Evolutionary conservation across 2,888 invertebrate genomes (phyloP).

Genomic region (Branchellion lobata): DNA sequence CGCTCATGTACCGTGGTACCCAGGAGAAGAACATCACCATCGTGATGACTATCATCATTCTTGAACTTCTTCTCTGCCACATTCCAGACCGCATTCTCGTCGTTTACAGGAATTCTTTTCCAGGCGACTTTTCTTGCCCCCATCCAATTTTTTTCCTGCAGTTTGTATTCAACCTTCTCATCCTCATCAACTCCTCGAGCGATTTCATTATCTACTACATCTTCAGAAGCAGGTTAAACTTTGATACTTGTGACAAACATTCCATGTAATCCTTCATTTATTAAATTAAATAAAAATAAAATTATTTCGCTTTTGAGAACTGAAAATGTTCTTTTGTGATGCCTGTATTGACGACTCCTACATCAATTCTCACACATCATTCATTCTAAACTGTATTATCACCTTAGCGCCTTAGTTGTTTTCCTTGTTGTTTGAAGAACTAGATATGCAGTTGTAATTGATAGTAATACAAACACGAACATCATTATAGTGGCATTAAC

Average conservation of each 20-base stretch:
- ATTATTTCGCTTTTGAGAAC: too few species aligned
- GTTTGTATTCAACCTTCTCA: constrained; percentile 44
- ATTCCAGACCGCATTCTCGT: constrained; percentile 47
- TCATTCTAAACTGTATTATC: too few species aligned
- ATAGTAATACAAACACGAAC: too few species aligned
- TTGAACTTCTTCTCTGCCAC: constrained; percentile 49
- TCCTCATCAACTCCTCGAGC: constrained; percentile 48
- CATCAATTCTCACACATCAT: too few species aligned
- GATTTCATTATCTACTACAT: constrained; percentile 49
- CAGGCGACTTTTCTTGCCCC: constrained; percentile 23
- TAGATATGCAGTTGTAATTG: too few species aligned
- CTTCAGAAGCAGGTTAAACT: constrained; percentile 42
- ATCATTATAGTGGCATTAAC: neutral
- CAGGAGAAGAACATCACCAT: constrained; percentile 49
- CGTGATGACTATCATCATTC: constrained; percentile 48
- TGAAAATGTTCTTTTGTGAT: too few species aligned
- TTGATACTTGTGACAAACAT: too few species aligned
- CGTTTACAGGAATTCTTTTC: constrained; percentile 28
- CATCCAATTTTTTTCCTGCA: constrained; percentile 37
- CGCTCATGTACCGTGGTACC: constrained; percentile 42
- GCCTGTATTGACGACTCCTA: too few species aligned
- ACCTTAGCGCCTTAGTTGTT: too few species aligned
- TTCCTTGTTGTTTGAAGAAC: too few species aligned
- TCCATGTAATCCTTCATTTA: too few species aligned
- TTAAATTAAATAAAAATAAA: too few species aligned